A percentile compares a stretch with the other conserved stretches of the same genome.
phyloP scores from a whole-genome alignment of 2,113 vertebrate species.

The Propithecus coquereli region DNA sequence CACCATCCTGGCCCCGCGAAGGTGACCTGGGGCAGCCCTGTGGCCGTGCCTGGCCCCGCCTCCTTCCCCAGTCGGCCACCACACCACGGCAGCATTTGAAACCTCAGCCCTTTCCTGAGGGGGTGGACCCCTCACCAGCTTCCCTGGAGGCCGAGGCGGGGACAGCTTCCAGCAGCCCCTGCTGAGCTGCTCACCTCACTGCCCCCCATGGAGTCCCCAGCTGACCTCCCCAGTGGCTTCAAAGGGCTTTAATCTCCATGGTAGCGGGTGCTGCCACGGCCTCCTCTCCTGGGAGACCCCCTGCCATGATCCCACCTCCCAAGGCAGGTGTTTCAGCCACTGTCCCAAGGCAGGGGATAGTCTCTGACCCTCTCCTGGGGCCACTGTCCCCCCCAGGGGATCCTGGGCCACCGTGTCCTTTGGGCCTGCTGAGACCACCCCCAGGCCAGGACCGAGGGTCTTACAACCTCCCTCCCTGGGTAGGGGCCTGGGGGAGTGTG shows the following conservation, averaged over 20 bases:
- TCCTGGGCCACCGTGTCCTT: background rate
- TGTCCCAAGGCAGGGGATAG: background rate
- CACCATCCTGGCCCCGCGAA: background rate
- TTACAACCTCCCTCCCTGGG: background rate
- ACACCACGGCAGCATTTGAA: background rate
- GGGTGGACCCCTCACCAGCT: background rate
- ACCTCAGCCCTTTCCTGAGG: background rate
- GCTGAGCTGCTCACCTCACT: background rate
- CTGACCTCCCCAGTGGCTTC: background rate
- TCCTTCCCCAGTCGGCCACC: too few relatives aligned
- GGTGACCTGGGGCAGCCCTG: too few relatives aligned
- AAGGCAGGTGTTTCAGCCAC: fast-evolving
- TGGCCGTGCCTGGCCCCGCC: too few relatives aligned
- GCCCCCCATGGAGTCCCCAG: too few relatives aligned
- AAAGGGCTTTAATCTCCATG: background rate
- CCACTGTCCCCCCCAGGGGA: background rate
- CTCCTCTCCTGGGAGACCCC: background rate
- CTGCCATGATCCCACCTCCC: background rate
- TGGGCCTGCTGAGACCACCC: background rate
- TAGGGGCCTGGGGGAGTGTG: background rate
- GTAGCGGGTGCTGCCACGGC: background rate
- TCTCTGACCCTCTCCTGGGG: background rate
- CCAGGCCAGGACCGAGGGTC: background rate
- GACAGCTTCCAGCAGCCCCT: background rate
- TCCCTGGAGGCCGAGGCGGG: background rate